phyloP scores from a whole-genome alignment of 2,113 vertebrate genomes.

The Vidua chalybeata region DNA sequence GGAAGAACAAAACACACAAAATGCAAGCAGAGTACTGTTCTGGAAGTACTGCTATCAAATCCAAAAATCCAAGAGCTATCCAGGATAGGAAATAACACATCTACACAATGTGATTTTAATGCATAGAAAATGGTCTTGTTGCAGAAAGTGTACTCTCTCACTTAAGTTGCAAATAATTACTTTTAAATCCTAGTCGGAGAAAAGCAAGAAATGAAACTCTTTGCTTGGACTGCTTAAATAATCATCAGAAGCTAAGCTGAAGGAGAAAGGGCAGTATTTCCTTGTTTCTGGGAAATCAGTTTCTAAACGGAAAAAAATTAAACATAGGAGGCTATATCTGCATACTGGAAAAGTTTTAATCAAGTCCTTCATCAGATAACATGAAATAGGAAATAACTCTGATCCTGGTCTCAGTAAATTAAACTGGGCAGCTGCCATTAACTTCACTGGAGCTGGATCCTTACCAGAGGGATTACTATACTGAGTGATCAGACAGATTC shows the following conservation, averaged over 20 bases:
- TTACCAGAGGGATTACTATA: background rate
- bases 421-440: constrained; percentile 14
- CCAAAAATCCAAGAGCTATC: background rate
- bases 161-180: background rate
- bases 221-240: background rate
- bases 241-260: background rate
- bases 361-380: constrained; percentile 26
- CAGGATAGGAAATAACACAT: background rate
- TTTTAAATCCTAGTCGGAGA: background rate
- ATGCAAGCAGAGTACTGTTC: background rate
- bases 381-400: constrained; percentile 28
- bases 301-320: background rate
- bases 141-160: background rate
- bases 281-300: constrained; percentile 35
- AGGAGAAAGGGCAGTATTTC: background rate
- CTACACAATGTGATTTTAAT: background rate
- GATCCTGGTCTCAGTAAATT: background rate
- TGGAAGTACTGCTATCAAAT: background rate
- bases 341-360: background rate
- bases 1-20: background rate
- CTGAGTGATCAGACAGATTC: background rate
- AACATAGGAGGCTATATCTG: background rate
- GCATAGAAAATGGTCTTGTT: background rate
- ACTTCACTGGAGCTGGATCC: background rate
- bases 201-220: background rate